These are phyloP conservation scores for Corythornis leucogaster DNA, from an alignment of 2,797 vertebrate genomes.

Conservation along the genomic window DNA sequence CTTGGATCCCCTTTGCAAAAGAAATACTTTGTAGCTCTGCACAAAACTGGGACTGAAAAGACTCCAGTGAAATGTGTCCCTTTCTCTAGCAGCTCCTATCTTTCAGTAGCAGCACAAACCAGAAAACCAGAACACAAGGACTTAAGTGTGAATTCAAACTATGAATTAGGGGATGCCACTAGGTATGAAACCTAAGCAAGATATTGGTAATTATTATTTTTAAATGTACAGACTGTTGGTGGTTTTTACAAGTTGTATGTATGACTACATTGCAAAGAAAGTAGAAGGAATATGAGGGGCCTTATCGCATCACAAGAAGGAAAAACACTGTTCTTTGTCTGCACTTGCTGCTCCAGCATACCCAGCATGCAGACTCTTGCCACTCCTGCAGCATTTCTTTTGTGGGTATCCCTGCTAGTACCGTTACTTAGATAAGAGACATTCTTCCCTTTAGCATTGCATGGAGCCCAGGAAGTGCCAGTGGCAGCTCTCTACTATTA, in stretches of 20 bases:
- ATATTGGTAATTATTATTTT: not conserved
- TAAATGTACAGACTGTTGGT: not conserved
- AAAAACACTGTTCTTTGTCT: not conserved
- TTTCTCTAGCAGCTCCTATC: not conserved
- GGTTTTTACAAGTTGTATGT: not conserved
- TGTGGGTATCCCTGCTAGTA: accelerated
- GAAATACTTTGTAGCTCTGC: not conserved
- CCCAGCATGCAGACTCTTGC: not conserved
- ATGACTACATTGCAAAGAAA: not conserved
- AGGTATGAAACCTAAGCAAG: slow-evolving; percentile 6
- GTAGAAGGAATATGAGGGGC: not conserved
- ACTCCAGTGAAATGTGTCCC: not conserved
- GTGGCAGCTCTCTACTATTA: not conserved
- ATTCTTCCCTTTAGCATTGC: not conserved
- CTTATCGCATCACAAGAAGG: not conserved
- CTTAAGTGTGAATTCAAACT: not conserved
- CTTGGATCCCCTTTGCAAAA: not conserved
- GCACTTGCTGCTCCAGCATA: not conserved
- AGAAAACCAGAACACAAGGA: not conserved
- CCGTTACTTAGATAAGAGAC: not conserved
- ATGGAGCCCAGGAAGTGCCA: accelerated
- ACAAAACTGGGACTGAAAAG: not conserved
- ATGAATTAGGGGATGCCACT: not conserved
- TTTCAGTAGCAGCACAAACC: not conserved
- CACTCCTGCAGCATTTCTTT: accelerated